Conservation (phyloP, 2,888 invertebrate genomes). For the Drosophila longiperda region DNA sequence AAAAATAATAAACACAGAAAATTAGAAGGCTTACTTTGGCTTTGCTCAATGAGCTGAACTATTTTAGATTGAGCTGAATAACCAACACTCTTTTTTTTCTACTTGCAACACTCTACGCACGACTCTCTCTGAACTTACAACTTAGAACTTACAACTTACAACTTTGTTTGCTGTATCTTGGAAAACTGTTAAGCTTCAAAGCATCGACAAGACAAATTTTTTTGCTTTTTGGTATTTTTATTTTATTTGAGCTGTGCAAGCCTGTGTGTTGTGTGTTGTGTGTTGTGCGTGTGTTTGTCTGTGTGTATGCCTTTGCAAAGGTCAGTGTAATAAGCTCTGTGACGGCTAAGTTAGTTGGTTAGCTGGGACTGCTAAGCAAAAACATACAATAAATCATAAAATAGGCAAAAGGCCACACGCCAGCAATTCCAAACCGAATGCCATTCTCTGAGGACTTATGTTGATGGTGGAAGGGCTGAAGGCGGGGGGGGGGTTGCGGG, state of each 20-base stretch:
- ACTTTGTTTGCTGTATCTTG: conserved; percentile 9
- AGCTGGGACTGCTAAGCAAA: conserved; percentile 43
- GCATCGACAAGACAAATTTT: conserved; percentile 39
- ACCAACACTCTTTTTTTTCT: neutral
- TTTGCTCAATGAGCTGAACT: conserved; percentile 55
- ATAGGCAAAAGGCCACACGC: conserved; percentile 63
- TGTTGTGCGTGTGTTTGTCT: conserved; percentile 11
- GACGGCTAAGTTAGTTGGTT: conserved; percentile 49
- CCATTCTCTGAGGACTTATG: neutral
- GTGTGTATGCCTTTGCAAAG: conserved; percentile 45
- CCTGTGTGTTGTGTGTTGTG: neutral
- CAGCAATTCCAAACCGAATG: conserved; percentile 20
- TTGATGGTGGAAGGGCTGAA: neutral
- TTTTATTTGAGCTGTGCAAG: conserved; percentile 9
- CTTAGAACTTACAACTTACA: neutral
- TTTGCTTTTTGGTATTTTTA: conserved; percentile 31
- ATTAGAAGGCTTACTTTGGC: conserved; percentile 43
- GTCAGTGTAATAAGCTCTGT: conserved; percentile 69
- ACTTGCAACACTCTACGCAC: neutral
- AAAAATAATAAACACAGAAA: conserved; percentile 46
- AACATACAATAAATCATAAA: conserved; percentile 77
- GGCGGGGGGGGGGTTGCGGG: neutral
- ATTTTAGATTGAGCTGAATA: conserved; percentile 27
- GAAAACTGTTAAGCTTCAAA: conserved; percentile 23
- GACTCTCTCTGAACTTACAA: neutral